Base-by-base conservation (phyloP, 2,797 vertebrate species). In the Xerus rutilus region DNA sequence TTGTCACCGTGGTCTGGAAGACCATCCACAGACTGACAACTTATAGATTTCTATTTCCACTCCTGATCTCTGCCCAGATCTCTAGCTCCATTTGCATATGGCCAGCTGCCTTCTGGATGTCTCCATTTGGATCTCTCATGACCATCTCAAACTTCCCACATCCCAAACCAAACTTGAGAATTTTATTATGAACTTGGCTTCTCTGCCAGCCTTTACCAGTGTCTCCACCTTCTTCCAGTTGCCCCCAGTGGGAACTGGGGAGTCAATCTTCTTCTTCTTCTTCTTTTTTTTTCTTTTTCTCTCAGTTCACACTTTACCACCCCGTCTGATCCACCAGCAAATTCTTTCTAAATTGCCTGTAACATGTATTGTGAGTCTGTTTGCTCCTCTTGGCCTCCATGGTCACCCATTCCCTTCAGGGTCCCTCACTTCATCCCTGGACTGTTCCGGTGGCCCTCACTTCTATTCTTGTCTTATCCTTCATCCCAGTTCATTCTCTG, bases 1-100 rank as follows among this genome's bases (percentile, higher is more conserved):
- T 28, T 21, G 49, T 28, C 12, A 28, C 65, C 32, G 0, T 9
- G 8, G 11, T 32, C 10, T 14, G 47, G 52, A 74, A 92, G 64
- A 12, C 10, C 20, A 14, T 47, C 2, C 45, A 1, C 11, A 62
- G 7, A 0, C 23, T 2, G 35, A 45, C 0, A 5, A 20, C 7
- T 25, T 69, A 49, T 20, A 28, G n/a, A 70, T 76, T 67, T 54
- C 62, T 18, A 4, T 70, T 52, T 77, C 45, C 32, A 65, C 28
- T 39, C 28, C 47, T 72, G 43, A 3, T 30, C 0, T 43, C 35
- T 89, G n/a, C 74, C 54, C 11, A 17, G 32, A 84, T 18, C 9
- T 18, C 64, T 59, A 32, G 54, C 20, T 54, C 70, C 28, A 62
- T 9, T 32, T 21, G 18, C 0, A 3, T 2, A 32, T 9, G 32